These are phyloP conservation scores for Leptodactylus fallax DNA, from an alignment of 2,797 vertebrate genomes.

Conservation along the genomic window DNA sequence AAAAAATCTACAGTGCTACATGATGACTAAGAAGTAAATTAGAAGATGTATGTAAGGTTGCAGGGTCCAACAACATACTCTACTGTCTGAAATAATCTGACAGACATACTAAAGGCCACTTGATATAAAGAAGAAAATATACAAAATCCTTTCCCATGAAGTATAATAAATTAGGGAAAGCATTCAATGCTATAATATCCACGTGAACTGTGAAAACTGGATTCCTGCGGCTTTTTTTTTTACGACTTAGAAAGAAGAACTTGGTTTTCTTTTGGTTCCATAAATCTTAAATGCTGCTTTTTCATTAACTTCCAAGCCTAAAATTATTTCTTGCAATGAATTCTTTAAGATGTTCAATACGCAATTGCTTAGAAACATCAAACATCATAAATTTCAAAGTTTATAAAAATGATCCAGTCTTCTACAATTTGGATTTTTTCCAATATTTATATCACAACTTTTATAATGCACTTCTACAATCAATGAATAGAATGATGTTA, in stretches of 20 bases:
- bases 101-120: constrained; percentile 34
- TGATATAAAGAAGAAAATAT: constrained; percentile 44
- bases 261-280: constrained; percentile 69
- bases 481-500: background rate
- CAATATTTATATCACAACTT: constrained; percentile 29
- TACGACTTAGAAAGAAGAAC: constrained; percentile 67
- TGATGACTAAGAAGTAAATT: background rate
- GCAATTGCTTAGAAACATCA: constrained; percentile 73
- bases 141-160: constrained; percentile 67
- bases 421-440: constrained; percentile 66
- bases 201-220: constrained; percentile 65
- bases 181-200: constrained; percentile 64
- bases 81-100: background rate
- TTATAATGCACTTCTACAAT: background rate
- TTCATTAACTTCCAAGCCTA: constrained; percentile 74
- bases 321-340: constrained; percentile 74
- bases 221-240: constrained; percentile 70
- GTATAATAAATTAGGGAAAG: constrained; percentile 71
- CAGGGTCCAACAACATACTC: background rate
- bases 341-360: constrained; percentile 72
- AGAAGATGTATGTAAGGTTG: background rate
- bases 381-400: constrained; percentile 68
- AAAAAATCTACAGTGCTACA: background rate
- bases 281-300: constrained; percentile 75
- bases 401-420: constrained; percentile 66